These are phyloP conservation scores for Sorex araneus DNA, from an alignment of 2,113 vertebrate genomes.

Conservation along the genomic window DNA sequence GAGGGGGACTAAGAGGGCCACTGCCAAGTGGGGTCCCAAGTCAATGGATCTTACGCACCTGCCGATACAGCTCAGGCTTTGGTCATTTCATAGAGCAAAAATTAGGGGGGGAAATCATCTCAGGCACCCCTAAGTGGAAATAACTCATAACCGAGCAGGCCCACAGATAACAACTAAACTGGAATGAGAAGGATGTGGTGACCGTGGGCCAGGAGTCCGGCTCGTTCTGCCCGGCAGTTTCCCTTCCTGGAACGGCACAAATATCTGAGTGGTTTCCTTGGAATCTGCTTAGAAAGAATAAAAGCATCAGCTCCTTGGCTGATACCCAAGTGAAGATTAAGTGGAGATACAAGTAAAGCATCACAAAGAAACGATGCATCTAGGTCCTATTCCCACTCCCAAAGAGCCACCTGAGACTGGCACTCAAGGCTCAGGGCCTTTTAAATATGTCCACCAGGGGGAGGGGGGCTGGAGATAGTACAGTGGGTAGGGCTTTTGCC, in stretches of 20 bases:
- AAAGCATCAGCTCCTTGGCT: background rate
- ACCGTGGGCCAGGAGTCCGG: background rate
- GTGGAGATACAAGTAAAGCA: conserved; percentile 17
- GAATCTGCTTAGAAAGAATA: conserved; percentile 23
- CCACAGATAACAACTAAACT: background rate
- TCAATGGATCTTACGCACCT: too few species aligned
- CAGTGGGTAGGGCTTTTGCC: too few species aligned
- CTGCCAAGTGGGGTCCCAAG: too few species aligned
- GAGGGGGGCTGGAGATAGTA: too few species aligned
- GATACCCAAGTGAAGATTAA: background rate
- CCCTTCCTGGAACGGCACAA: background rate
- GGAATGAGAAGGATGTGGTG: background rate
- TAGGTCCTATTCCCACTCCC: background rate
- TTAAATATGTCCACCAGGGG: background rate
- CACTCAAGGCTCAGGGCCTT: background rate
- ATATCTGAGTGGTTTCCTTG: background rate
- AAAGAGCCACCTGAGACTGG: background rate
- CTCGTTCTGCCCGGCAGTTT: background rate
- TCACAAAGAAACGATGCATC: background rate
- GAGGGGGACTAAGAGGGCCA: too few species aligned
- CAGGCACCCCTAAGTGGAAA: background rate
- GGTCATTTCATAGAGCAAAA: too few species aligned
- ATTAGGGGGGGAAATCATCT: too few species aligned
- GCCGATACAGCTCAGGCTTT: too few species aligned
- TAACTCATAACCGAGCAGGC: background rate